These are phyloP conservation scores for Dipus sagitta DNA, from an alignment of 2,797 vertebrate species.

Conservation along the genomic window DNA sequence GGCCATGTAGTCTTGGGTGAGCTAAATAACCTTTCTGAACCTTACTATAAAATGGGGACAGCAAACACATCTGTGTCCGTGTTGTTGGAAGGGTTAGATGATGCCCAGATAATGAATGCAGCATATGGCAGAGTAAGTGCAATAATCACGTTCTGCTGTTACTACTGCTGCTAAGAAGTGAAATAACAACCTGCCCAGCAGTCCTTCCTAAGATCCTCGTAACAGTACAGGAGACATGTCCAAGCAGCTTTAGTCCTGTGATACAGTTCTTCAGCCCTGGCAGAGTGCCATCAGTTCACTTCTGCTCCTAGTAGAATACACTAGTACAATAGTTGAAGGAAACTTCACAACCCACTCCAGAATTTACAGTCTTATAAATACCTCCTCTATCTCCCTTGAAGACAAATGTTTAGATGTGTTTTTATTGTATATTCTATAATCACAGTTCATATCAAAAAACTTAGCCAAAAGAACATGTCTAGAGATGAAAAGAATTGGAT, in stretches of 20 bases:
- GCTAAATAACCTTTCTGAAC: conserved; percentile 20
- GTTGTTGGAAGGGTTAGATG: background rate
- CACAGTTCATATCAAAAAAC: background rate
- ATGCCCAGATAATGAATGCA: background rate
- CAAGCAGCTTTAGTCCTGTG: background rate
- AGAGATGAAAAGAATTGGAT: too few species aligned
- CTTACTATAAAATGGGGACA: conserved; percentile 47
- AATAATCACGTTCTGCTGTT: background rate
- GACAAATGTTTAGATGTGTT: background rate
- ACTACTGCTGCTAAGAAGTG: background rate
- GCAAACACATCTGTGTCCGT: background rate
- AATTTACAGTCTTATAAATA: conserved; percentile 21
- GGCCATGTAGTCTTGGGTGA: background rate
- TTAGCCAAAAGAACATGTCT: too few species aligned
- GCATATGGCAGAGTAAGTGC: background rate
- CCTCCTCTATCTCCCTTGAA: background rate
- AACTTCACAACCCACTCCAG: background rate
- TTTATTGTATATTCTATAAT: background rate
- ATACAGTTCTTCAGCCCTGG: background rate
- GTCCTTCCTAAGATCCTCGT: background rate
- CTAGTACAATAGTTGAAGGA: background rate
- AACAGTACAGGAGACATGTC: background rate
- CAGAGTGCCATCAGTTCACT: background rate
- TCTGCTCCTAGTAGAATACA: conserved; percentile 3
- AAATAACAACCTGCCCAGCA: background rate